Base-by-base conservation (phyloP, 1,140 invertebrate species). In the Periplaneta americana region DNA sequence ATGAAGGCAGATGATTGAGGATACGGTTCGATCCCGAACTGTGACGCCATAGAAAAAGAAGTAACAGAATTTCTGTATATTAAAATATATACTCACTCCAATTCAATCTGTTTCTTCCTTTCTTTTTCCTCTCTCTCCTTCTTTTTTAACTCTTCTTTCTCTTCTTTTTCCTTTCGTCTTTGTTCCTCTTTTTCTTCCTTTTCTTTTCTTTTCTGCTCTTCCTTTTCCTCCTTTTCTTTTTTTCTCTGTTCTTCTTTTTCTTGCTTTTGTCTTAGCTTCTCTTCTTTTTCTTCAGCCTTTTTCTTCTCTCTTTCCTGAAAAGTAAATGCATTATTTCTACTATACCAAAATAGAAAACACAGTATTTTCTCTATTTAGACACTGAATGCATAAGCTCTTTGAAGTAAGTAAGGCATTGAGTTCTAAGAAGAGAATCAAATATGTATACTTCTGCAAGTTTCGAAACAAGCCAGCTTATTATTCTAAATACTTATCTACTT, bases 71-170 rank as follows among this genome's bases (percentile, higher is more conserved):
- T 57, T n/a, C 22, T 57, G 11, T 57, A 57, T 57, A 11, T 31
- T 18, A 75, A 75, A 36, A 15, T 0, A 37, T 36, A n/a, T 8
- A 81, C 75, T 78, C 34, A 81, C 81, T 81, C 81, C 31, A 81
- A 57, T 74, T 81, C 81, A 37, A 75, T 75, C 34, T 37, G 75
- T 34, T 78, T 81, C 36, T 81, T 81, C 76, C 34, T 77, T 77
- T 81, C 81, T 36, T 81, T 81, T 36, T 81, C 81, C 37, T 81
- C 81, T 78, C 34, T 77, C 31, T 81, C 81, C 33, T 81, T 81
- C 18, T 77, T 77, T 15, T 77, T 81, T 74, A 48, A 75, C n/a
- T 81, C 81, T 48, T 81, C 81, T 22, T 78, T 81, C 33, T 81
- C 81, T 76, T 81, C 75, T 31, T 78, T 81, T 48, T 81, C 81